phyloP scores from a whole-genome alignment of 2,113 vertebrate species.

The Actinemys pallida region DNA sequence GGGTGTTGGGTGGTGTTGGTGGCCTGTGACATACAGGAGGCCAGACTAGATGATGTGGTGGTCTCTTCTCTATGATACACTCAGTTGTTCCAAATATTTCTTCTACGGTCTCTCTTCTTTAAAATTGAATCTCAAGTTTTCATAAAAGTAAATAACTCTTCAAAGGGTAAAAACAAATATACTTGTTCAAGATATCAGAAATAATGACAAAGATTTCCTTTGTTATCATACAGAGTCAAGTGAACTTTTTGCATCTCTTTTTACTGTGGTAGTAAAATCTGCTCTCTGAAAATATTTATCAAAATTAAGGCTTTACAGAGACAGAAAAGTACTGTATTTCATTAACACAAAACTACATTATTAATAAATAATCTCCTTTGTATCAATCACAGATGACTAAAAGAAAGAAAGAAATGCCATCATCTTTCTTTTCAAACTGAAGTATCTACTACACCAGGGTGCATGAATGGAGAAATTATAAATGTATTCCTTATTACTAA shows the following conservation, averaged over 20 bases:
- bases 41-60: neutral
- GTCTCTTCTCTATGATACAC: neutral
- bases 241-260: neutral
- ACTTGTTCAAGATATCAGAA: neutral
- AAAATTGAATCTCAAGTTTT: neutral
- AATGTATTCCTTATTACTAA: conserved; percentile 25
- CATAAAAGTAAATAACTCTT: neutral
- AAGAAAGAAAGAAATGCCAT: accelerated
- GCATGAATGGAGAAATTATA: conserved; percentile 21
- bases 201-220: neutral
- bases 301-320: neutral
- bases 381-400: neutral
- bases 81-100: neutral
- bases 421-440: neutral
- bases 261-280: neutral
- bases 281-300: neutral
- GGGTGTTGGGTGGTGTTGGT: neutral
- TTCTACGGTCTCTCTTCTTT: neutral
- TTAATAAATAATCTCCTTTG: neutral
- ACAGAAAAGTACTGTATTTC: neutral
- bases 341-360: neutral
- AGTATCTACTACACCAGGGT: neutral
- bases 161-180: neutral
- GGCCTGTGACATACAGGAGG: neutral
- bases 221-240: neutral